A percentile compares a stretch with the other conserved stretches of the same genome.
Conservation (phyloP, 2,888 invertebrate genomes). For the Lacanobia wlatinum region DNA sequence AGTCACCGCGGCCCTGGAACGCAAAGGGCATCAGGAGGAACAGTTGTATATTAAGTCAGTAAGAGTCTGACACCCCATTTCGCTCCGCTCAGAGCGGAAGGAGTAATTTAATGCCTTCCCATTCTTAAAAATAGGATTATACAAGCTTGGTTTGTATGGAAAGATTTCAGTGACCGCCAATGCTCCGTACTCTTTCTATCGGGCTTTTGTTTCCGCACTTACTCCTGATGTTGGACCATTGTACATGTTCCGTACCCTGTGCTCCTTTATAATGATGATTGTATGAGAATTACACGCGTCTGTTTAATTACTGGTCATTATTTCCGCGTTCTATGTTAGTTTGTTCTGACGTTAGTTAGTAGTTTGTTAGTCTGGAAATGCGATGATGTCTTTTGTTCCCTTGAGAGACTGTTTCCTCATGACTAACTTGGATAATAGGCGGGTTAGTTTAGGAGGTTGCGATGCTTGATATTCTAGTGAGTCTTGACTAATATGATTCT, state of each 20-base stretch:
- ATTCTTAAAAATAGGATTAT: no score
- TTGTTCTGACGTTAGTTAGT: conserved; percentile 30
- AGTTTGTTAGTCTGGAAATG: conserved; percentile 31
- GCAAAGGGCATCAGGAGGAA: no score
- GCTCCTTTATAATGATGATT: conserved; percentile 53
- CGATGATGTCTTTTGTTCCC: conserved; percentile 15
- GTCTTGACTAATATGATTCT: neutral
- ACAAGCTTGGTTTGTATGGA: no score
- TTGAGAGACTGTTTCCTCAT: neutral
- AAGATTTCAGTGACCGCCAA: no score
- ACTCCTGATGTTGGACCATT: neutral
- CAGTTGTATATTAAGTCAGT: no score
- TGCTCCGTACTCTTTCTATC: no score
- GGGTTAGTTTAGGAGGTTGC: neutral
- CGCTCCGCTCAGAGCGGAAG: no score
- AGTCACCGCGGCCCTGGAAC: no score
- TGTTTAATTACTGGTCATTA: conserved; percentile 53
- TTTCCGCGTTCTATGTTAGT: conserved; percentile 42
- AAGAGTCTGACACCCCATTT: no score
- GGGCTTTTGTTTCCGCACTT: no score
- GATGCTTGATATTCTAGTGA: neutral
- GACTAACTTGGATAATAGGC: neutral
- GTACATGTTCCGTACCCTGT: neutral
- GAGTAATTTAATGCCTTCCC: no score
- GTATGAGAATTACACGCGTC: conserved; percentile 49